These are phyloP conservation scores for Griposia aprilina DNA, from an alignment of 2,888 invertebrate species.

Conservation along the genomic window DNA sequence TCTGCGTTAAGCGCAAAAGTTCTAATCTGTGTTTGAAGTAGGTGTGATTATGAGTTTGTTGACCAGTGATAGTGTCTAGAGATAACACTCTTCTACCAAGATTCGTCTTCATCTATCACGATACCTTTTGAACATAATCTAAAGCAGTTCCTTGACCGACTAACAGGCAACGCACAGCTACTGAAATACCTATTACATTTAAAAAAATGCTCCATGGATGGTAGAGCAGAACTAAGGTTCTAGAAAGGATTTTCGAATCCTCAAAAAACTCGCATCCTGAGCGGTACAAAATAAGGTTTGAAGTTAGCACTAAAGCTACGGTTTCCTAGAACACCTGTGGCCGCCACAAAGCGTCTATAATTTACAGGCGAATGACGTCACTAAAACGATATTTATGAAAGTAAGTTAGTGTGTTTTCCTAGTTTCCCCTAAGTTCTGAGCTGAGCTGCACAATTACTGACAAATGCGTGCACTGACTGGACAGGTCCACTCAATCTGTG, in stretches of 20 bases:
- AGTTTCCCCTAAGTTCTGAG: too few species aligned
- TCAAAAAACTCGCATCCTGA: not conserved
- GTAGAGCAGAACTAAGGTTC: not conserved
- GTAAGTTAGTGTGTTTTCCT: too few species aligned
- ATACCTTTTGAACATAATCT: not conserved
- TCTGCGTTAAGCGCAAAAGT: conserved; percentile 3
- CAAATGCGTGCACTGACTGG: too few species aligned
- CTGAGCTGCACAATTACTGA: too few species aligned
- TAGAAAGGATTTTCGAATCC: not conserved
- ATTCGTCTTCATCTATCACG: conserved; percentile 46
- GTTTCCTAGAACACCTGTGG: too few species aligned
- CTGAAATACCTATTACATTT: not conserved
- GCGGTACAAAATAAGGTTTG: not conserved
- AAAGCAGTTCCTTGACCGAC: conserved; percentile 23
- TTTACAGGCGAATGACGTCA: too few species aligned
- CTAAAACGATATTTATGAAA: too few species aligned
- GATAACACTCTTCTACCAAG: conserved; percentile 6
- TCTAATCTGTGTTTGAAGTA: conserved; percentile 12
- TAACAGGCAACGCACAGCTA: not conserved
- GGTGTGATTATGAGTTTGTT: conserved; percentile 18
- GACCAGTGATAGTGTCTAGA: not conserved
- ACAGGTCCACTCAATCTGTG: too few species aligned
- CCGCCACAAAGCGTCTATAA: too few species aligned
- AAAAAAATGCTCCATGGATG: not conserved
- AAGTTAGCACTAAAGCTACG: too few species aligned